Base-by-base conservation (phyloP, 2,113 vertebrate species). In the Paracanthobrama guichenoti region DNA sequence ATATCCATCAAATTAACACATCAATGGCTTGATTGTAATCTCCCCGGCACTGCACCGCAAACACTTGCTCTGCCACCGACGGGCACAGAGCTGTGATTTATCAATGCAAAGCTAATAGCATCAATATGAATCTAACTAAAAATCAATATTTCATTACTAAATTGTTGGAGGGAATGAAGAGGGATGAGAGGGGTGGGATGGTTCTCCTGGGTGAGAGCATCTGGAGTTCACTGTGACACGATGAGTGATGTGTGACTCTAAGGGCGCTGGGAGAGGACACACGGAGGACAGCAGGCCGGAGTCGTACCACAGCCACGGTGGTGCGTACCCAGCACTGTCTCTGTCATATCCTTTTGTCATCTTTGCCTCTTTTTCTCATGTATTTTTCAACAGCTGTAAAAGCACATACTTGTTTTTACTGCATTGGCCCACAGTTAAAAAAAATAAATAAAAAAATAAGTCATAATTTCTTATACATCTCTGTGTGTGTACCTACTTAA, bases 61-160 rank as follows among this genome's bases (percentile, higher is more conserved):
- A 89, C 95, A 95, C 93, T 93, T 86, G 94, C 95, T 94, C 93
- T 92, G 93, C 85, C 85, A 86, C 93, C 92, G 94, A 95, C 94
- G 95, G 95, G 94, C 95, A 94, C 92, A 62, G 94, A 91, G 82
- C 94, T 93, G 94, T 98, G 97, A 99, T 99, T 98, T 97, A 97
- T 99, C 97, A 98, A 98, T 97, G 96, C 97, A 97, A 99, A 99
- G 97, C 96, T 99, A 99, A 99, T 99, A 98, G 97, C 97, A 98
- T 98, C 97, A 98, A 99, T 99, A 98, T 98, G 97, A 98, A 99
- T 99, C 97, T 97, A 99, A 99, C 97, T 98, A 97, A 99, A 99
- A 98, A 99, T 99, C 97, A 97, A 99, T 99, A 98, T 98, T 99
- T 99, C 97, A 99, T 99, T 99, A 99, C 97, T 97, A 99, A 99